Percentiles rank a stretch among this genome's conserved stretches.
phyloP scores from a whole-genome alignment of 2,888 invertebrate genomes.

The Teinopalpus imperialis region DNA sequence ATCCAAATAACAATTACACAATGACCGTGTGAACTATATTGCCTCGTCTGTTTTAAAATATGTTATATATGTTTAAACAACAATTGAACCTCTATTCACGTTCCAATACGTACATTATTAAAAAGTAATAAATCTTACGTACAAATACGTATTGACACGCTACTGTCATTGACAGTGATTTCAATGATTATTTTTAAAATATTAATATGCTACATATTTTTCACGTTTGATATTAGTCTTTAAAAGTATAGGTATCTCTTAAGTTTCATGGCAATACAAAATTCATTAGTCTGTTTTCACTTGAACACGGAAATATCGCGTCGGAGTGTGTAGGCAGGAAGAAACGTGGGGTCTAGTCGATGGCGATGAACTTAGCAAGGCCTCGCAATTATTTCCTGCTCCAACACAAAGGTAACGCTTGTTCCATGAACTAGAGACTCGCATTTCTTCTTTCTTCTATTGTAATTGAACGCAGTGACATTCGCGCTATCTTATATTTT shows the following conservation, averaged over 20 bases:
- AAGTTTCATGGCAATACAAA: conserved; percentile 32
- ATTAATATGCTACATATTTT: background rate
- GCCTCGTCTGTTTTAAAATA: too few species aligned
- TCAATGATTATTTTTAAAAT: background rate
- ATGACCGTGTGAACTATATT: too few species aligned
- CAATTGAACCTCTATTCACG: too few species aligned
- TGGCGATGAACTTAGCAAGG: conserved; percentile 67
- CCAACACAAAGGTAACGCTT: conserved; percentile 32
- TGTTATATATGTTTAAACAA: too few species aligned
- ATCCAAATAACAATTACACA: too few species aligned
- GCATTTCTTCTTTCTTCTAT: conserved; percentile 19
- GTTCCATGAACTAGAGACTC: conserved; percentile 14
- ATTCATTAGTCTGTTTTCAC: conserved; percentile 66
- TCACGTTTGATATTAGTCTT: too few species aligned
- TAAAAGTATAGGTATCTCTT: too few species aligned
- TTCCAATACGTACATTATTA: too few species aligned
- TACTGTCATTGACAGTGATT: background rate
- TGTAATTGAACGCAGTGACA: conserved; percentile 18
- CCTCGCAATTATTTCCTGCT: conserved; percentile 58
- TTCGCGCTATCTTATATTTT: conserved; percentile 18
- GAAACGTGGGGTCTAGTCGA: conserved; percentile 29
- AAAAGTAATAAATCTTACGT: background rate
- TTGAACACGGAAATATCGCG: conserved; percentile 53
- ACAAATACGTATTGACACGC: too few species aligned
- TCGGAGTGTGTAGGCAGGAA: conserved; percentile 32